A percentile compares a stretch with the other conserved stretches of the same genome.
Evolutionary conservation across 2,113 vertebrate species (phyloP).

Genomic region (Anarrhichthys ocellatus): DNA sequence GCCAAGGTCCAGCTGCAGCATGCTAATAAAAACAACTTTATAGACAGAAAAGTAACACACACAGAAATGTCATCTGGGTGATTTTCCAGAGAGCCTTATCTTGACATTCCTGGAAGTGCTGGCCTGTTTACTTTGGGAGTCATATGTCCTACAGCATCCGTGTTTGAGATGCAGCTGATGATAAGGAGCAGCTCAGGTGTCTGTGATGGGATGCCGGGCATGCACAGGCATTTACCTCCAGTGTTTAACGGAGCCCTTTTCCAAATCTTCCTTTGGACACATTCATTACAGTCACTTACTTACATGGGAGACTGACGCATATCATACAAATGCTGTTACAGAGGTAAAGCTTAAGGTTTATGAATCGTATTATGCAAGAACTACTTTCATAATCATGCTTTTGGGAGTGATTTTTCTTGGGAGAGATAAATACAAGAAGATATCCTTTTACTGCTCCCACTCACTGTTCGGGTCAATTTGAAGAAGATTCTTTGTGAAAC

Average conservation of each 20-base stretch:
- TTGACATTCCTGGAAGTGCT: constrained; percentile 44
- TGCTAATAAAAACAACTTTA: constrained; percentile 32
- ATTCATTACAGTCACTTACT: constrained; percentile 46
- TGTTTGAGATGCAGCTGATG: constrained; percentile 51
- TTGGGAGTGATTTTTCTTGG: constrained; percentile 29
- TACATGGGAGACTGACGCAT: constrained; percentile 13
- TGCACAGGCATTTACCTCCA: constrained; percentile 32
- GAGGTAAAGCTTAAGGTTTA: constrained; percentile 25
- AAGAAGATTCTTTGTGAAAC: constrained; percentile 5
- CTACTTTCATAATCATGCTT: constrained; percentile 45
- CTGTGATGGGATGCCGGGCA: constrained; percentile 43
- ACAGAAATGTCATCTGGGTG: constrained; percentile 7
- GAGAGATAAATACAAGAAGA: constrained; percentile 35
- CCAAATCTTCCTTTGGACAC: constrained; percentile 40
- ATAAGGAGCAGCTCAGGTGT: constrained; percentile 59
- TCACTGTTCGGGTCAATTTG: constrained; percentile 25
- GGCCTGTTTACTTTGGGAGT: constrained; percentile 44
- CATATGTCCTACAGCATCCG: constrained; percentile 15
- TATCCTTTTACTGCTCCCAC: constrained; percentile 39
- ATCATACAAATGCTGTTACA: constrained; percentile 46
- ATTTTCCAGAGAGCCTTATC: constrained; percentile 50
- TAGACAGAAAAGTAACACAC: constrained; percentile 9
- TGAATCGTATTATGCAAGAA: constrained; percentile 50
- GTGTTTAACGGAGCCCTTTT: constrained; percentile 11
- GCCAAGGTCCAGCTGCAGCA: not conserved